Conservation (phyloP, 2,797 vertebrate genomes). For the Chelon labrosus region DNA sequence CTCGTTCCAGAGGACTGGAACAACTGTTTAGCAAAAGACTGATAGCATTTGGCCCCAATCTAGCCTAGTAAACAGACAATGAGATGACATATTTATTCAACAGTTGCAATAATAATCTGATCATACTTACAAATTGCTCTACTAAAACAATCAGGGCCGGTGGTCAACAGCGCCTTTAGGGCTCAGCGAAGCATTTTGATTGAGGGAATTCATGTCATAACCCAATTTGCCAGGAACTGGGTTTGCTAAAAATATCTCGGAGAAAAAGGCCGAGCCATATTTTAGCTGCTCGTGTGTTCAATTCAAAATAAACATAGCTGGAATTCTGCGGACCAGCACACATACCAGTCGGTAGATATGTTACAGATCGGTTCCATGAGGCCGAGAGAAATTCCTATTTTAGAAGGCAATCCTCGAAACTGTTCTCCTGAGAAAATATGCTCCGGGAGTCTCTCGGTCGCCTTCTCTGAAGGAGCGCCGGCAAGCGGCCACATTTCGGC, state of each 20-base stretch:
- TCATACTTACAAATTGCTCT: conserved; percentile 5
- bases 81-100: conserved; percentile 45
- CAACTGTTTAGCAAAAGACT: neutral
- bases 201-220: conserved; percentile 28
- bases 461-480: conserved; percentile 7
- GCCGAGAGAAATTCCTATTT: conserved; percentile 66
- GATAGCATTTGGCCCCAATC: conserved; percentile 11
- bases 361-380: conserved; percentile 43
- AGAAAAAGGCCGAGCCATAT: conserved; percentile 50
- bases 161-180: conserved; percentile 16
- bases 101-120: conserved; percentile 34
- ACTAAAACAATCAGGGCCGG: neutral
- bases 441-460: conserved; percentile 10
- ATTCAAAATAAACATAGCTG: conserved; percentile 70
- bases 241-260: conserved; percentile 69
- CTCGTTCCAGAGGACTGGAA: conserved; percentile 18
- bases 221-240: conserved; percentile 58
- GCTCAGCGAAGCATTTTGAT: conserved; percentile 30
- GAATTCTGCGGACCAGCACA: conserved; percentile 57
- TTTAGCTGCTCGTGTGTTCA: conserved; percentile 56
- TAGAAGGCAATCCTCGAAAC: conserved; percentile 51
- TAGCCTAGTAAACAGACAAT: conserved; percentile 19
- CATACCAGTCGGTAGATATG: conserved; percentile 47
- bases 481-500: conserved; percentile 29
- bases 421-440: conserved; percentile 44